Base-by-base conservation (phyloP, 2,797 vertebrate genomes). In the Sylvilagus floridanus region DNA sequence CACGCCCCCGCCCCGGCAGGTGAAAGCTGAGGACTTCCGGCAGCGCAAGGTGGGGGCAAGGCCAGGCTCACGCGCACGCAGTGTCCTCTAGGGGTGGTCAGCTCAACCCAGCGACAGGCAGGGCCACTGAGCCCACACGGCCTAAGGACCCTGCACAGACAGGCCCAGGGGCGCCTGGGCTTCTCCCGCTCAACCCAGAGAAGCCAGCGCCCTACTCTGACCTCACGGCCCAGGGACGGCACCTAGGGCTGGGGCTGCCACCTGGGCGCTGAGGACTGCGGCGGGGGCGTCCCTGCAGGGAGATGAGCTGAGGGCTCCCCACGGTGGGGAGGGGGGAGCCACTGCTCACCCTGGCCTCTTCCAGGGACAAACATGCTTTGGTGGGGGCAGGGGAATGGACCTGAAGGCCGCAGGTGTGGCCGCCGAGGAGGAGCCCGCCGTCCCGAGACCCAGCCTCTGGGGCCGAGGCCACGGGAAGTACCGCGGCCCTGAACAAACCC, bases 401-500 rank as follows among this genome's bases (percentile, higher is more conserved):
- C 32, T 57, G 62, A 35, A 50, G 65, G n/a, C 13, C 9, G 86
- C 26, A 4, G 1, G 2, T n/a, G 81, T 10, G 50, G 69, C 35
- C 2, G 0, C 7, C 0, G 4, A 26, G 17, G 26, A 26, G 84
- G 42, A 50, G 76, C 87, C 37, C 28, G 57, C 5, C 32, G 28
- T 11, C 26, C 52, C 66, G 5, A n/a, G 68, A 35, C 5, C 11
- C 52, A 5, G 30, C 4, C 52, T 8, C 8, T 0, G 37, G n/a
- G n/a, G 32, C 72, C 8, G 22, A 69, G 60, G 76, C 47, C 65
- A 22, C 19, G 63, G 73, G 84, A 60, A n/a, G 24, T 19, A 2
- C 26, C n/a, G 54, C 28, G 16, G 50, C 0, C 0, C 47, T 17
- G 14, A 0, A 37, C 63, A 26, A 42, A 19, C 52, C 4, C 6